Evolutionary conservation across 1,140 invertebrate genomes (phyloP), one percentile per base, ranked within the genome.

Genomic region (Samia ricini): DNA sequence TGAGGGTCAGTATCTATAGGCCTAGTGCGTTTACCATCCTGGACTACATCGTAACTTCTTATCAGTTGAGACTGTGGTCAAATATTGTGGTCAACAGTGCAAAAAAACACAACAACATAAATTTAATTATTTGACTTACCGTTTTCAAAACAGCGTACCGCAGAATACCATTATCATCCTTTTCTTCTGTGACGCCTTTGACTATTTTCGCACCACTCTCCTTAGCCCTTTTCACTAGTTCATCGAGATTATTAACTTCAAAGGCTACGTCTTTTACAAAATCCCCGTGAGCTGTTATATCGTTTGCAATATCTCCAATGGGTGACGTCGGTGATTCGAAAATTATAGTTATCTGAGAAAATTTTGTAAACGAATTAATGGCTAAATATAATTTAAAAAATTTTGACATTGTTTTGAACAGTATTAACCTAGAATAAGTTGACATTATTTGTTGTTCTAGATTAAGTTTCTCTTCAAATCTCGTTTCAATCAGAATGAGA

Each of bases 181-280:
- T 92, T 81, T 99, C 97, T 83, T 97, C 95, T 93, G 95, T 97
- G 63, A 99, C 93, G 63, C 98, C 96, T 62, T 91, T 92, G 0
- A 99, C 92, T 50, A 99, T 91, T 77, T 93, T 93, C 0, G 97
- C 98, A 2, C 98, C 98, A 59, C 93, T 92, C 68, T 94, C 88
- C 78, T 95, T 95, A 0, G 98, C 97, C 71, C 93, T 91, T 92
- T 92, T 83, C 1, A 98, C 91, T 57, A 99, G 97, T 12, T 92
- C 92, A 61, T 98, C 95, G 51, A 99, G 91, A 83, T 99, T 95
- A 81, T 99, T 95, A 0, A 99, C 98, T 66, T 94, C 92, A 80
- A 99, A 99, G 1, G 98, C 97, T 48, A 99, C 93, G 83, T 99
- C 98, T 79, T 98, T 98, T 1, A 99, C 98, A 54, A 97, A 98